A percentile compares a stretch with the other conserved stretches of the same genome.
Evolutionary conservation across 2,888 invertebrate species (phyloP).

Genomic region (Anaspis maculata): DNA sequence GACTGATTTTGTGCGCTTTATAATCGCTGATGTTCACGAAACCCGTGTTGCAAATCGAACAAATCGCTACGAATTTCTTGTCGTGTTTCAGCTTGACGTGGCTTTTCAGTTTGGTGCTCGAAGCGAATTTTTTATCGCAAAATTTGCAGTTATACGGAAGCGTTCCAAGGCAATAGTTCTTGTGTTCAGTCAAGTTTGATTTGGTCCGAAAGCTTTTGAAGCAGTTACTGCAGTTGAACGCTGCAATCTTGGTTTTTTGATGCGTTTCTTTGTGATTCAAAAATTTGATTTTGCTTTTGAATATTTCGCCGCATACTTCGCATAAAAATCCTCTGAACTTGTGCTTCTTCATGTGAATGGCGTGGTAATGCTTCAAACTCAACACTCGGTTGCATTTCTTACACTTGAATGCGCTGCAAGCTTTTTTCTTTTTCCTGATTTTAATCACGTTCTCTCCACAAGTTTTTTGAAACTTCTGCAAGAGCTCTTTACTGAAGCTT

Average conservation of each 20-base stretch:
- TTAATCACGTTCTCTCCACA: constrained; percentile 21
- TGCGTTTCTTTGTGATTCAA: constrained; percentile 16
- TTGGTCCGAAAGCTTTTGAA: constrained; percentile 32
- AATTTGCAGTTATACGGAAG: constrained; percentile 33
- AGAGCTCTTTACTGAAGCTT: constrained; percentile 29
- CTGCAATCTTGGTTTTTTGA: constrained; percentile 21
- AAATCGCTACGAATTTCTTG: constrained; percentile 37
- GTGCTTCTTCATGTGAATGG: constrained; percentile 30
- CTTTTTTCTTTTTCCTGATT: constrained; percentile 6
- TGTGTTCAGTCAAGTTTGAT: constrained; percentile 34
- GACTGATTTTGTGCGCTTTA: constrained; percentile 38
- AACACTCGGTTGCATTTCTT: constrained; percentile 33
- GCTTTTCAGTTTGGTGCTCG: constrained; percentile 35
- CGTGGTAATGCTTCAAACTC: constrained; percentile 26
- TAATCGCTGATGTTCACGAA: constrained; percentile 38
- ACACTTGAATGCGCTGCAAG: constrained; percentile 23
- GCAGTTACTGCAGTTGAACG: constrained; percentile 33
- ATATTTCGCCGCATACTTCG: constrained; percentile 33
- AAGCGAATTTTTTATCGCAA: constrained; percentile 35
- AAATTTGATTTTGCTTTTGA: constrained; percentile 22
- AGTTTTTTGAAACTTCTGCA: constrained; percentile 30
- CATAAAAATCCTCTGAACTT: constrained; percentile 31
- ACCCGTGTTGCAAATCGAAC: constrained; percentile 39
- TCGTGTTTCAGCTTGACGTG: constrained; percentile 38
- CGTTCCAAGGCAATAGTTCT: constrained; percentile 34